A percentile compares a stretch with the other conserved stretches of the same genome.
These are phyloP conservation scores for Troides aeacus DNA, from an alignment of 2,888 invertebrate species.

Conservation along the genomic window DNA sequence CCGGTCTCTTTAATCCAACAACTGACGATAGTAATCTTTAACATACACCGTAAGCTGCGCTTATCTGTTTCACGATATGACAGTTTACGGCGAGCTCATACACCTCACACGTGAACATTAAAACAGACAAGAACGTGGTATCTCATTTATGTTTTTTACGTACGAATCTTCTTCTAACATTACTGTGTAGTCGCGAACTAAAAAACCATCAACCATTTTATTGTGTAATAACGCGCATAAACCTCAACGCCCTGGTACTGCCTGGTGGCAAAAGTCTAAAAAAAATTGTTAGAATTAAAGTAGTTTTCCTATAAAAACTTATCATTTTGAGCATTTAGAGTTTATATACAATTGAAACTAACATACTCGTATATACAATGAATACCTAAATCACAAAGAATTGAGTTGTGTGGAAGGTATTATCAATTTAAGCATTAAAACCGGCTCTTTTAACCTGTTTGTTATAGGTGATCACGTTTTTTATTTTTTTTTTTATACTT, in stretches of 20 bases:
- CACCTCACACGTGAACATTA: constrained; percentile 8
- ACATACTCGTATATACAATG: too few relatives aligned
- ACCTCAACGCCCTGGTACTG: constrained; percentile 5
- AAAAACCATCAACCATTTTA: constrained; percentile 16
- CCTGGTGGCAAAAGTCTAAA: background rate
- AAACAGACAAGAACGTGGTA: background rate
- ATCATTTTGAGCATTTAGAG: background rate
- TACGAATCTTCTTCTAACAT: constrained; percentile 19
- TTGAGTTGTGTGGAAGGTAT: too few relatives aligned
- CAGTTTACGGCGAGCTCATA: constrained; percentile 7
- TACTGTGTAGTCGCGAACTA: constrained; percentile 15
- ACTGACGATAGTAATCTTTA: constrained; percentile 25
- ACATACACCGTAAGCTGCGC: constrained; percentile 10
- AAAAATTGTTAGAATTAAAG: background rate
- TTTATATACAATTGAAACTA: background rate
- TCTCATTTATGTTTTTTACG: constrained; percentile 2
- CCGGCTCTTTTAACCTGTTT: too few relatives aligned
- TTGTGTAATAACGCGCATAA: constrained; percentile 14
- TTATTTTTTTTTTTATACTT: too few relatives aligned
- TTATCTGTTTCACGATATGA: constrained; percentile 22
- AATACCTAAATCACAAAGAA: too few relatives aligned
- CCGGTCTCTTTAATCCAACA: constrained; percentile 18
- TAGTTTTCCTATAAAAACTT: background rate
- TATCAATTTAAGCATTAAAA: too few relatives aligned
- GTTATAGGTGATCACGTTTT: too few relatives aligned